Evolutionary conservation across 1,140 invertebrate genomes (phyloP).

Genomic region (Drosophila simulans): DNA sequence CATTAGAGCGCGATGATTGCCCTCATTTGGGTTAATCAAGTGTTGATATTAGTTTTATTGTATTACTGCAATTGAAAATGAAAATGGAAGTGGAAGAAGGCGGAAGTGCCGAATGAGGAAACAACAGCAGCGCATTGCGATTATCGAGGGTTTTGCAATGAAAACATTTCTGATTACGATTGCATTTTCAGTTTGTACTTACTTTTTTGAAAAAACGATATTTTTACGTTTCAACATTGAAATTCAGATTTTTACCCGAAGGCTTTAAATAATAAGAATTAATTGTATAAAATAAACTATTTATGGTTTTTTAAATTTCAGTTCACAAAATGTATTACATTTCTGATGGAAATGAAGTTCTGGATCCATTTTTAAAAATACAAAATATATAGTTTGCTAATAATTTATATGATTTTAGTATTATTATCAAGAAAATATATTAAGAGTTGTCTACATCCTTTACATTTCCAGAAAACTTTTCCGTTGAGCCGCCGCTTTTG

Average conservation of each 20-base stretch:
- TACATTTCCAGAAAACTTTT: neutral
- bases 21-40: constrained; percentile 81
- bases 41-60: constrained; percentile 74
- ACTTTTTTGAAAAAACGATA: neutral
- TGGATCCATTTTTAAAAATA: no score
- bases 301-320: no score
- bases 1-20: constrained; percentile 79
- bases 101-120: constrained; percentile 17
- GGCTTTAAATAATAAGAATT: no score
- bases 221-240: neutral
- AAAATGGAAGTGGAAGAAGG: constrained; percentile 19
- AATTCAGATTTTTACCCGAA: no score
- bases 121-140: constrained; percentile 6
- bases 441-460: neutral
- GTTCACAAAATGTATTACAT: no score
- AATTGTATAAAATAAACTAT: no score
- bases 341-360: no score
- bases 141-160: neutral
- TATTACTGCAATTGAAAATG: constrained; percentile 49
- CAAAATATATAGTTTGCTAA: no score
- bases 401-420: no score
- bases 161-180: constrained; percentile 4
- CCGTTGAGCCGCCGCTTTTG: constrained; percentile 39
- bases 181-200: neutral
- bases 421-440: no score